Percentiles rank a stretch among this genome's conserved stretches.
Conservation (phyloP, 1,140 invertebrate species). For the Diabrotica virgifera region DNA sequence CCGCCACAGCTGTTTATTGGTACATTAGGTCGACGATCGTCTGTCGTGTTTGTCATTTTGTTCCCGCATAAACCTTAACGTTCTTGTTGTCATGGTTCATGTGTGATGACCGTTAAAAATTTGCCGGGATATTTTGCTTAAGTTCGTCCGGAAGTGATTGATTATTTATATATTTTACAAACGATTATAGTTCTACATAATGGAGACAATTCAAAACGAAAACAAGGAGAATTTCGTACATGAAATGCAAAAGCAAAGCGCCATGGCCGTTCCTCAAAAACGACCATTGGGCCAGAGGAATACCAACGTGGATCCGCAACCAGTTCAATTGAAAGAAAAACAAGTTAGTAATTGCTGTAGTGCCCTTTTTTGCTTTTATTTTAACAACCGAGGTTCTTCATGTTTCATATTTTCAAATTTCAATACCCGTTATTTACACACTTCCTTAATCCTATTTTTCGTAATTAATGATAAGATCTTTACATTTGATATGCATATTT, state of each 20-base stretch:
- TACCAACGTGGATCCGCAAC: slow-evolving; percentile 37
- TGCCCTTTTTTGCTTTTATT: too few relatives aligned
- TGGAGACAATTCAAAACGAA: slow-evolving; percentile 63
- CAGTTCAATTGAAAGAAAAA: not conserved
- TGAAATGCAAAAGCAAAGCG: slow-evolving; percentile 49
- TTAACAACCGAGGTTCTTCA: too few relatives aligned
- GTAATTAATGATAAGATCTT: too few relatives aligned
- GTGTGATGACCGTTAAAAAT: slow-evolving; percentile 10
- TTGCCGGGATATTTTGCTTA: slow-evolving; percentile 5
- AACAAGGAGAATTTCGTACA: slow-evolving; percentile 62
- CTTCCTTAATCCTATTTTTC: too few relatives aligned
- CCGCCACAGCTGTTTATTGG: slow-evolving; percentile 18
- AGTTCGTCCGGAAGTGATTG: not conserved
- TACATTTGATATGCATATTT: too few relatives aligned
- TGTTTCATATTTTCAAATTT: too few relatives aligned
- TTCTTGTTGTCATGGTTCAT: not conserved
- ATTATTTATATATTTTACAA: not conserved
- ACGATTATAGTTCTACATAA: slow-evolving; percentile 33
- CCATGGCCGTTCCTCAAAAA: slow-evolving; percentile 53
- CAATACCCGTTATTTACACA: too few relatives aligned
- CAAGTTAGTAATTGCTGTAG: slow-evolving; percentile 28
- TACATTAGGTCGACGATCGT: not conserved
- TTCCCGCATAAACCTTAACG: slow-evolving; percentile 8
- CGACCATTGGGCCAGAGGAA: slow-evolving; percentile 53
- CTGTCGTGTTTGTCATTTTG: not conserved